Evolutionary conservation across 2,888 invertebrate genomes (phyloP), one percentile per base, ranked within the genome.

Genomic region (Mimachlamys varia): DNA sequence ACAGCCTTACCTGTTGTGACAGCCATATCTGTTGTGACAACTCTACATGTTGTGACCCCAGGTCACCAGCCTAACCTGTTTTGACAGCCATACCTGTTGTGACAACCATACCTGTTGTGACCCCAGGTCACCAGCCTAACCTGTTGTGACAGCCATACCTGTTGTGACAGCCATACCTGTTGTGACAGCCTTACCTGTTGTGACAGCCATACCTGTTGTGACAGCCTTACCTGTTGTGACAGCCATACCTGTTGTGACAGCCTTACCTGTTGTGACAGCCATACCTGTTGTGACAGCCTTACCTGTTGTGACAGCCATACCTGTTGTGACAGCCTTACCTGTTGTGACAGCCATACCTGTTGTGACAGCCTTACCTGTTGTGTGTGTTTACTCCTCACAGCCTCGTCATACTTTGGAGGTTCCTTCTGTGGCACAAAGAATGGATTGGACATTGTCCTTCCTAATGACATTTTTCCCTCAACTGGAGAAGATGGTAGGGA

Each of bases 401-500:
- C 98, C 96, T 98, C 98, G 94, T 98, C 98, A 95, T 98, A 98
- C 91, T 98, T 97, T 22, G 98, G 98, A 10, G 98, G 98, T 93
- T 97, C 97, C 95, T 97, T 97, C 90, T 96, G 91, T 12, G 94
- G 95, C 33, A 94, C 93, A 89, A 93, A 92, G 92, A 95, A 95
- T 0, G 96, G 95, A 88, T 94, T 95, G 4, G 94, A 93, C 22
- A 92, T 90, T 22, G 94, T 93, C 88, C 94, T 89, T 5, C 91
- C 33, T 27, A 94, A 91, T 50, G 91, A 90, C 33, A 90, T 89
- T 88, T 93, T 92, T 3, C 90, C 92, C 50, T 93, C 94, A 27
- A 94, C 92, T n/a, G 94, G 93, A 15, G 94, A 93, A 12, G 92
- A 91, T 27, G 94, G 94, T 58, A 94, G 88, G 0, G 94, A 94